Conservation (phyloP, 1,140 invertebrate genomes). For the Spodoptera litura region DNA sequence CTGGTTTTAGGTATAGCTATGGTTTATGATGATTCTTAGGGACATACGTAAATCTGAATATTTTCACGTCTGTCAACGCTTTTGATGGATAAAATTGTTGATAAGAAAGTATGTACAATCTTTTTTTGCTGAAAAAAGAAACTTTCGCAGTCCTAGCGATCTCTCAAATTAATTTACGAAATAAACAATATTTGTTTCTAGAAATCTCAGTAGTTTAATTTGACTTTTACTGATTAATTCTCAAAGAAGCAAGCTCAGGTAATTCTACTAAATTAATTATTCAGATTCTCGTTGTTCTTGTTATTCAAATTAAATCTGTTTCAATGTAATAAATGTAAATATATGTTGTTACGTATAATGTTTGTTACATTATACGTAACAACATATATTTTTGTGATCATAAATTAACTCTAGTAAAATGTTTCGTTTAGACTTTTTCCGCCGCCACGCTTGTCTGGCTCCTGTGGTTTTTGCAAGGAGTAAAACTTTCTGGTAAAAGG, state of each 20-base stretch:
- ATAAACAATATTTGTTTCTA: not conserved
- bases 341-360: constrained; percentile 12
- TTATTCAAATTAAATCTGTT: constrained; percentile 1
- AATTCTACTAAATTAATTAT: not conserved
- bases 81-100: too few relatives aligned
- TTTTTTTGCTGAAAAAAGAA: too few relatives aligned
- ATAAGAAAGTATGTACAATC: too few relatives aligned
- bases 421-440: constrained; percentile 34
- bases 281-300: not conserved
- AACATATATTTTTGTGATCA: constrained; percentile 12
- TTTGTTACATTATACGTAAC: too few relatives aligned
- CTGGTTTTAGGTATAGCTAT: too few relatives aligned
- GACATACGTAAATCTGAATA: too few relatives aligned
- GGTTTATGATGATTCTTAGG: too few relatives aligned
- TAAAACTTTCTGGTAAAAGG: constrained; percentile 20
- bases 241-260: not conserved
- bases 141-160: too few relatives aligned
- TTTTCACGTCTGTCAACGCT: too few relatives aligned
- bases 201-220: not conserved
- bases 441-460: constrained; percentile 31
- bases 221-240: not conserved
- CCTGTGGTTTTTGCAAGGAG: constrained; percentile 30
- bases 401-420: constrained; percentile 32
- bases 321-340: constrained; percentile 25
- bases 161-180: too few relatives aligned